These are phyloP conservation scores for Anoura caudifer DNA, from an alignment of 2,113 vertebrate genomes.

Conservation along the genomic window DNA sequence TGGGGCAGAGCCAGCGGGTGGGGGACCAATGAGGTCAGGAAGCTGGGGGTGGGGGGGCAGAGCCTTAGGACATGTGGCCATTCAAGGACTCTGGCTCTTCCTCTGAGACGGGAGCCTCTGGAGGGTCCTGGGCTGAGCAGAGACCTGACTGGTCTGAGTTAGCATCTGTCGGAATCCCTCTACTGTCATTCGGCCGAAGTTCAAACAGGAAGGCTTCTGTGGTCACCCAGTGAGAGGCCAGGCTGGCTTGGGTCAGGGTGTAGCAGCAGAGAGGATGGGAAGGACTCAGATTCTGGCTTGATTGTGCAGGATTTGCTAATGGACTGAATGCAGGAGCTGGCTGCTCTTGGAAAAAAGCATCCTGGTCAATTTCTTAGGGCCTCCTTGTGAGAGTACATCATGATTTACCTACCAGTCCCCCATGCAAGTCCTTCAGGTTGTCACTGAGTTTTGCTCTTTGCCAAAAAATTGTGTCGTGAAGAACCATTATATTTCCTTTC, in stretches of 20 bases:
- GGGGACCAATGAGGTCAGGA: not conserved
- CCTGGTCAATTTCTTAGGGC: rapidly evolving
- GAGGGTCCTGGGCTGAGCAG: not conserved
- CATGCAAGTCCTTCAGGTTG: rapidly evolving
- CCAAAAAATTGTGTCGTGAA: not conserved
- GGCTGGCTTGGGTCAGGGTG: too few relatives aligned
- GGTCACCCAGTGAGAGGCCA: not conserved
- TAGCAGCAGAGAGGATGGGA: not conserved
- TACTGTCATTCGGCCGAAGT: rapidly evolving
- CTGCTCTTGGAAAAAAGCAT: not conserved
- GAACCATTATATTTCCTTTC: not conserved
- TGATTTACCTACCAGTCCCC: not conserved
- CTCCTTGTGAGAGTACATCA: rapidly evolving
- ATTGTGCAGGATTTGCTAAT: not conserved
- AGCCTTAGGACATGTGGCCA: not conserved
- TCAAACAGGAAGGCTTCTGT: not conserved
- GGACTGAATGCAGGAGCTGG: rapidly evolving
- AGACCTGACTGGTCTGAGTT: not conserved
- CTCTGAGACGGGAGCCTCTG: not conserved
- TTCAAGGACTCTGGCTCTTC: not conserved
- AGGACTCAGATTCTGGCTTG: not conserved
- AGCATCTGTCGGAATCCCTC: not conserved
- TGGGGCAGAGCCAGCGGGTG: not conserved
- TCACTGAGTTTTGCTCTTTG: not conserved
- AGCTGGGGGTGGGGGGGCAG: rapidly evolving